Conservation (phyloP, 1,140 invertebrate species). For the Sycophila sp. region DNA sequence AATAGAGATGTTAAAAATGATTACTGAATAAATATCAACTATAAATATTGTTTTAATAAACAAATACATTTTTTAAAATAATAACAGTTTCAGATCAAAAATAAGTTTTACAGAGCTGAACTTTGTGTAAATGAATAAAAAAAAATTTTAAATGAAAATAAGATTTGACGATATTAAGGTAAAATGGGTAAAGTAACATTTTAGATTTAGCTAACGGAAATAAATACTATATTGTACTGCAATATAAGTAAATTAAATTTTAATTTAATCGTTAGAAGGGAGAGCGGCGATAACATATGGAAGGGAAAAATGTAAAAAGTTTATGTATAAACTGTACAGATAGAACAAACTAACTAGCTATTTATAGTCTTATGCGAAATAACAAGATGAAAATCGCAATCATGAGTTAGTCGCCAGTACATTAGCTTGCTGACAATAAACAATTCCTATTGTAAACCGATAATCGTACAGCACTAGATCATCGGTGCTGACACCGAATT, state of each 20-base stretch:
- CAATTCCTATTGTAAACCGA: constrained; percentile 42
- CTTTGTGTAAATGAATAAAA: background rate
- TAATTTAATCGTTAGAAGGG: constrained; percentile 26
- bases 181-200: background rate
- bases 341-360: constrained; percentile 38
- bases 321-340: constrained; percentile 39
- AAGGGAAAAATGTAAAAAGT: constrained; percentile 33
- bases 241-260: constrained; percentile 34
- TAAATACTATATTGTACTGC: constrained; percentile 40
- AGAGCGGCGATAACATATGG: background rate
- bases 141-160: background rate
- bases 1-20: constrained; percentile 4
- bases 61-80: background rate
- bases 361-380: constrained; percentile 36
- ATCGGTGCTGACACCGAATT: constrained; percentile 19
- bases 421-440: constrained; percentile 37
- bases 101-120: background rate
- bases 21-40: background rate
- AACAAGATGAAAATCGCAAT: constrained; percentile 32
- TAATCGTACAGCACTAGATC: constrained; percentile 37
- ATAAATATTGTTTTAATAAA: constrained; percentile 7
- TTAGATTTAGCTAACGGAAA: constrained; percentile 16
- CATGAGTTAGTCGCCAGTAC: constrained; percentile 30
- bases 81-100: background rate
- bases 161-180: background rate